Base-by-base conservation (phyloP, 2,797 vertebrate genomes). In the Fringilla coelebs region DNA sequence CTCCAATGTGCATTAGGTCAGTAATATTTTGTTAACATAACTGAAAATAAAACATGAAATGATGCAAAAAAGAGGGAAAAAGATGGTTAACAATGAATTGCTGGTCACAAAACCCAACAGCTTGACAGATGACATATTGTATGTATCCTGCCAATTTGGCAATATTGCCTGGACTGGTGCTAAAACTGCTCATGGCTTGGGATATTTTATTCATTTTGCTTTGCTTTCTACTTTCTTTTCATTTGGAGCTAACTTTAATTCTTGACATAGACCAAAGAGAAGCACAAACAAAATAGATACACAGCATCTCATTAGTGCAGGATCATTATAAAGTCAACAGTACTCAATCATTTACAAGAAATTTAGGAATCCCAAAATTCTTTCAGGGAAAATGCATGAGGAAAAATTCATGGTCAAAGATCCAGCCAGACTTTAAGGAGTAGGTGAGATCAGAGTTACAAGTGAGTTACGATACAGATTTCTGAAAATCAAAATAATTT, bases 71-170 rank as follows among this genome's bases (percentile, higher is more conserved):
- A 89, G 55, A 75, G 80, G 85, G 79, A 63, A 85, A 68, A 68
- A 96, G 94, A 95, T 84, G 86, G 75, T 52, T 92, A 95, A 85
- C 55, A 73, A 11, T 67, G 57, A 95, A 89, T 71, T 90, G 72
- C 41, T 92, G 77, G 78, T 93, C 87, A 88, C 32, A 40, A 83
- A 91, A 80, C 63, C 54, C 40, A 83, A 66, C 9, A 67, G 55
- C 74, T 72, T 96, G 87, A 97, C 63, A 93, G 81, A 91, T 93
- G 90, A 96, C 89, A 97, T 84, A 92, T 63, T 95, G 75, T 48
- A 68, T 76, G 61, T 25, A 66, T 89, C 79, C 61, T 94, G 77
- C 81, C 68, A 89, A 36, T 89, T 95, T 96, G 94, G 80, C 88
- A 95, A 74, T 79, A 60, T 68, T 73, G 85, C 65, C 65, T 88